phyloP scores from a whole-genome alignment of 2,797 vertebrate species.

The Crypturellus tataupa region DNA sequence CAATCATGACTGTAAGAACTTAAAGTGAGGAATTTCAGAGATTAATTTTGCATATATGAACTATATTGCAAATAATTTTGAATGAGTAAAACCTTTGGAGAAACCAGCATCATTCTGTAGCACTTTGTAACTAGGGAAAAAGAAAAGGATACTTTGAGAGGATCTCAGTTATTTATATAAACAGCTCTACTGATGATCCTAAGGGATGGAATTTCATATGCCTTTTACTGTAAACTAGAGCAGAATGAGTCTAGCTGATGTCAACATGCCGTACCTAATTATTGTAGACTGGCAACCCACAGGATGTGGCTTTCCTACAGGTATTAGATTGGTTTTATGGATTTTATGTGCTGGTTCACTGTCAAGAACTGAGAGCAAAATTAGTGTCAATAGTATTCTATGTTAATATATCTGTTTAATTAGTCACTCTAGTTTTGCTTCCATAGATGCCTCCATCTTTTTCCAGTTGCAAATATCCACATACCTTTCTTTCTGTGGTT shows the following conservation, averaged over 20 bases:
- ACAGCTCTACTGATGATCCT: not conserved
- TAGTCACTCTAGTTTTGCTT: not conserved
- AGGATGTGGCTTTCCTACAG: rapidly evolving
- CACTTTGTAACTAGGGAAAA: not conserved
- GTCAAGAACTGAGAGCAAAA: not conserved
- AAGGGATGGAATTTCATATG: not conserved
- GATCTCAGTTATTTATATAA: not conserved
- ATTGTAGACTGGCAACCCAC: not conserved
- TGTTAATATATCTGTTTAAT: not conserved
- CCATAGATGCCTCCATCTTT: not conserved
- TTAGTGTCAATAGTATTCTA: not conserved
- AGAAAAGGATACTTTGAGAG: not conserved
- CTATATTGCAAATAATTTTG: not conserved
- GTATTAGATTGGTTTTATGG: not conserved
- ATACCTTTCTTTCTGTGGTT: not conserved
- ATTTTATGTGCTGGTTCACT: not conserved
- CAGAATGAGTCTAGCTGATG: not conserved
- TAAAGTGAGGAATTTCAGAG: not conserved
- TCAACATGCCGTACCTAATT: not conserved
- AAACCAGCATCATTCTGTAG: not conserved
- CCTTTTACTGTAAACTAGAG: not conserved
- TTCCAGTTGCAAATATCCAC: not conserved
- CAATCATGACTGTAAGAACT: not conserved
- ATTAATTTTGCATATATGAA: not conserved
- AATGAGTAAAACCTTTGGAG: not conserved